Evolutionary conservation across 23 tunicate species (phyloP), one percentile per base, ranked within the genome.

Genomic region (Phallusia fumigata): DNA sequence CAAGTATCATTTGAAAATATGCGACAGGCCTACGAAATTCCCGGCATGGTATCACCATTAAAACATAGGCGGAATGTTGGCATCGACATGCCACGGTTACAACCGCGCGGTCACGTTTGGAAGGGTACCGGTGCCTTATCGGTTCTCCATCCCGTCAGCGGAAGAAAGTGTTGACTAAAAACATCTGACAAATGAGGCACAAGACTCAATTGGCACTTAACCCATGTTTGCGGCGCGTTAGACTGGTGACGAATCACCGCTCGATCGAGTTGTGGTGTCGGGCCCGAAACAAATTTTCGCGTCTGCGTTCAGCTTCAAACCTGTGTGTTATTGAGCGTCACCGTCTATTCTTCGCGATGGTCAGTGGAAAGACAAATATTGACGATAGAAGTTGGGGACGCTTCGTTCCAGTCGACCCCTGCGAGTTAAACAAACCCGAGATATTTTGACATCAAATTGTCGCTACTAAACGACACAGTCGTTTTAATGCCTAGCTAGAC

Each of bases 151-250:
- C 69, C 69, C 69, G 69, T 58, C 28, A 24, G 69, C 69, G 69
- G 69, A 58, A 58, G 69, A 58, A 58, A 58, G 69, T 58, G 69
- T 58, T 58, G 26, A 58, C 69, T 58, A 24, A 24, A 21, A 58
- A 58, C 69, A 6, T 58, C 69, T 58, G 69, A 58, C 69, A 58
- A 58, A 58, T 13, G 69, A 24, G 28, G 69, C 16, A 22, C 16
- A 24, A 58, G 28, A 13, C 58, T 13, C 8, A 21, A 58, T 58
- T 58, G 69, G 15, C 69, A 58, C 69, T 58, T 58, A 58, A 58
- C 69, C 13, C 28, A 16, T 58, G 69, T 58, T 58, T 58, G 69
- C 16, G 69, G 28, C 69, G 13, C 69, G 28, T 58, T 8, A 13
- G 69, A 16, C 69, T 2, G 47, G 28, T 58, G 69, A 58, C 69